Evolutionary conservation across 2,113 vertebrate genomes (phyloP).

Genomic region (Epinephelus fuscoguttatus): DNA sequence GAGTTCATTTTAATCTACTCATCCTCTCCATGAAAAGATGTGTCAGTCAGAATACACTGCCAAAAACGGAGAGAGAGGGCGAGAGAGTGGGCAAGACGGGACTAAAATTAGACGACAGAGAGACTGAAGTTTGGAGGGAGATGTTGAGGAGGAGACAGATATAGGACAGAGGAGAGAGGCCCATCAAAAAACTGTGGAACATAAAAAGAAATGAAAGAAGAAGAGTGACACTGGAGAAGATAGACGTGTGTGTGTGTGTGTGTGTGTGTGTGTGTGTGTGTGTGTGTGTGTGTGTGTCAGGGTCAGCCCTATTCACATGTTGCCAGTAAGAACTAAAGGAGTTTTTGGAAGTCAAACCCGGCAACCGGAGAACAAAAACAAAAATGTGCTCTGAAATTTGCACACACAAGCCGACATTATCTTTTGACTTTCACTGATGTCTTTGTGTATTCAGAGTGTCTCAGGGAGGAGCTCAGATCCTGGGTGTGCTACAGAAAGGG

Average conservation of each 20-base stretch:
- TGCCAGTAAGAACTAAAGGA: background rate
- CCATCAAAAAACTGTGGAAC: background rate
- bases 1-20: conserved; percentile 33
- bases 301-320: conserved; percentile 24
- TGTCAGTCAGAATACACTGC: conserved; percentile 22
- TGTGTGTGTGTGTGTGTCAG: background rate
- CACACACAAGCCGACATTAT: background rate
- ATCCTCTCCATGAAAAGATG: conserved; percentile 30
- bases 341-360: background rate
- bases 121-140: conserved; percentile 5
- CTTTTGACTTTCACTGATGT: background rate
- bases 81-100: background rate
- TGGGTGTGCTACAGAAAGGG: background rate
- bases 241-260: background rate
- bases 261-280: conserved; percentile 4
- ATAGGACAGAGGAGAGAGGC: background rate
- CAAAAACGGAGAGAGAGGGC: conserved; percentile 4
- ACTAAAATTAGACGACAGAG: conserved; percentile 26
- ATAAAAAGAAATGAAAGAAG: background rate
- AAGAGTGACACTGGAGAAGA: background rate
- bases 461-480: background rate
- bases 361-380: conserved; percentile 5
- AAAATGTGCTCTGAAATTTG: background rate
- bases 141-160: background rate
- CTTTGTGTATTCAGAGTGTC: background rate